Evolutionary conservation across 1,140 invertebrate genomes (phyloP).

Genomic region (Lordiphosa mommai): DNA sequence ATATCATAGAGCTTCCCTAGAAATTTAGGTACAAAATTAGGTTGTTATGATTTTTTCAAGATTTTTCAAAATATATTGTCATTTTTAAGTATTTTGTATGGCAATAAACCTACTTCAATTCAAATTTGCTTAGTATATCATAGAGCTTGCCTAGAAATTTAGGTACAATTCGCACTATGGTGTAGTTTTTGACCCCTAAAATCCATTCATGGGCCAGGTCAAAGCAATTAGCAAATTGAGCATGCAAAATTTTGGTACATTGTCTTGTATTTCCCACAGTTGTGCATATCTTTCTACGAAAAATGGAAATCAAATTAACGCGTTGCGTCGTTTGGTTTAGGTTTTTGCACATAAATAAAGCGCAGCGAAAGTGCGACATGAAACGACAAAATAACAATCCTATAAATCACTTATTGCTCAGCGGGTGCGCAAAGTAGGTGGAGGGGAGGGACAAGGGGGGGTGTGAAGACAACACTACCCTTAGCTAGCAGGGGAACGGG

Average conservation of each 20-base stretch:
- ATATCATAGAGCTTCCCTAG: too few relatives aligned
- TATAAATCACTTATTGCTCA: conserved; percentile 68
- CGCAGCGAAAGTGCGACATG: conserved; percentile 68
- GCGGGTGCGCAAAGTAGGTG: neutral
- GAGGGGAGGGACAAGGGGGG: neutral
- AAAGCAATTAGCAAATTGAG: conserved; percentile 33
- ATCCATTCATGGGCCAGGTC: conserved; percentile 9
- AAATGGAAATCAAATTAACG: conserved; percentile 71
- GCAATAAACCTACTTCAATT: too few relatives aligned
- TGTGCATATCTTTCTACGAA: neutral
- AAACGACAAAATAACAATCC: conserved; percentile 75
- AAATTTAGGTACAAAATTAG: too few relatives aligned
- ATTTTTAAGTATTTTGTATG: too few relatives aligned
- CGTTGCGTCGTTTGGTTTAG: conserved; percentile 16
- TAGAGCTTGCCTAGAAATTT: neutral
- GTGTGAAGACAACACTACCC: neutral
- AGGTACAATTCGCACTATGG: neutral
- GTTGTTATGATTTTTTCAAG: too few relatives aligned
- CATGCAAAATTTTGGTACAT: conserved; percentile 9
- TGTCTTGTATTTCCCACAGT: conserved; percentile 14
- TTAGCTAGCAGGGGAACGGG: neutral
- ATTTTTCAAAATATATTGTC: too few relatives aligned
- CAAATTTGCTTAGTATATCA: too few relatives aligned
- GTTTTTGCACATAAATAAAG: conserved; percentile 62
- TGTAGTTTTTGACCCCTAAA: too few relatives aligned